These are phyloP conservation scores for Habroteleia sp. DNA, from an alignment of 2,888 invertebrate genomes.

Conservation along the genomic window DNA sequence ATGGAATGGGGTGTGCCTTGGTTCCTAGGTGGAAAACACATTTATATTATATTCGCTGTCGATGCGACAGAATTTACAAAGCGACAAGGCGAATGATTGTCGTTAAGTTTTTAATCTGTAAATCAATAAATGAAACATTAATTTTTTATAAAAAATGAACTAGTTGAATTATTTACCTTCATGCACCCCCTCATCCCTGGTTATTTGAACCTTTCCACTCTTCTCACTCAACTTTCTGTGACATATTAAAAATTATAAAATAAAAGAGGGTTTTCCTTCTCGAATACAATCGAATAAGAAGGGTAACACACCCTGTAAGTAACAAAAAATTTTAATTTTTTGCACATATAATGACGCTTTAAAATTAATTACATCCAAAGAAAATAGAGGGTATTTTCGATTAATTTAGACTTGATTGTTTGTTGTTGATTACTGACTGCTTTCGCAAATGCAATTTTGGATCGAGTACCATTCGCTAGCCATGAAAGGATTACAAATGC, in stretches of 20 bases:
- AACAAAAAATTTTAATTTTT: too few relatives aligned
- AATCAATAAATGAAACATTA: constrained; percentile 76
- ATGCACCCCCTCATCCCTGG: too few relatives aligned
- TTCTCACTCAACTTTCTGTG: constrained; percentile 11
- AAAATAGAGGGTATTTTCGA: too few relatives aligned
- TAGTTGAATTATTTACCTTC: too few relatives aligned
- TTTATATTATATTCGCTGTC: constrained; percentile 33
- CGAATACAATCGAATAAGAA: too few relatives aligned
- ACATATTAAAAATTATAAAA: too few relatives aligned
- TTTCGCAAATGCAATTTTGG: constrained; percentile 25
- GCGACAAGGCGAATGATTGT: constrained; percentile 55
- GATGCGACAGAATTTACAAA: background rate
- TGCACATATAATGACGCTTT: too few relatives aligned
- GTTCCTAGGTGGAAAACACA: constrained; percentile 53
- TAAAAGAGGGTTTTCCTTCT: too few relatives aligned
- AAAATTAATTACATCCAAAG: too few relatives aligned
- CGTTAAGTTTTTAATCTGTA: constrained; percentile 76
- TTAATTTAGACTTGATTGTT: constrained; percentile 15
- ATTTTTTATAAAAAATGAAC: constrained; percentile 71
- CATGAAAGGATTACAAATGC: constrained; percentile 32
- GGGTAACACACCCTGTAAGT: too few relatives aligned
- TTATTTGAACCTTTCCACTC: background rate
- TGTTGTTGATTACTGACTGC: too few relatives aligned
- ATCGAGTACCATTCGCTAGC: constrained; percentile 33
- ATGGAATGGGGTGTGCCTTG: constrained; percentile 43